phyloP scores from a whole-genome alignment of 2,113 vertebrate genomes.

The Albula glossodonta region DNA sequence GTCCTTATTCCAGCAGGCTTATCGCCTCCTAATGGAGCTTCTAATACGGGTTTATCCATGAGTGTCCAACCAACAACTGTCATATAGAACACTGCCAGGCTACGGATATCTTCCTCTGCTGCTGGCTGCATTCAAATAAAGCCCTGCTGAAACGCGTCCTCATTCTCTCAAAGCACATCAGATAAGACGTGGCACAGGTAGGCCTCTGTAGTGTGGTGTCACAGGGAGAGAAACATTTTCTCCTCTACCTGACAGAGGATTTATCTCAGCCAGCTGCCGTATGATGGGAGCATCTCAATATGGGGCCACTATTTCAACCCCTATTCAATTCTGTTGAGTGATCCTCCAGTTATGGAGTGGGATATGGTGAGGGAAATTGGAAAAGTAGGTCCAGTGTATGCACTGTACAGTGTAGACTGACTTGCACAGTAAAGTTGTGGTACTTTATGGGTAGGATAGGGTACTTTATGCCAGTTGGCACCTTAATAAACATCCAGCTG shows the following conservation, averaged over 20 bases:
- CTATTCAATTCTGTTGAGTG: neutral
- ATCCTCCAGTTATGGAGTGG: neutral
- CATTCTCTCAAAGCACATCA: constrained; percentile 50
- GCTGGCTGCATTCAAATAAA: constrained; percentile 7
- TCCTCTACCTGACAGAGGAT: constrained; percentile 38
- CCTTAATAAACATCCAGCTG: neutral
- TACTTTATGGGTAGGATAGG: too few species aligned
- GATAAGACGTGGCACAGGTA: constrained; percentile 43
- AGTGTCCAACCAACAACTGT: constrained; percentile 25
- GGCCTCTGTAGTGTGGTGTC: constrained; percentile 40
- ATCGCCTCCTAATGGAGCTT: constrained; percentile 37
- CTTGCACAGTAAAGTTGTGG: too few species aligned
- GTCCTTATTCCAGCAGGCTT: constrained; percentile 14
- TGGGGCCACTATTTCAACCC: neutral
- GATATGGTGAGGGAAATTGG: neutral
- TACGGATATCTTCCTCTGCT: constrained; percentile 9
- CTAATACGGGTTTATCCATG: constrained; percentile 32
- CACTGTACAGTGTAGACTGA: too few species aligned
- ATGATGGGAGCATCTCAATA: neutral
- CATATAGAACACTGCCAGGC: constrained; percentile 25
- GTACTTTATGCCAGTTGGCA: too few species aligned
- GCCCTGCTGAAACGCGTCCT: constrained; percentile 15
- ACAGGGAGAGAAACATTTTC: constrained; percentile 44
- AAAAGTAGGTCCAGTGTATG: neutral
- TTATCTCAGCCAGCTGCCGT: constrained; percentile 28